Percentiles rank a stretch among this genome's conserved stretches.
These are phyloP conservation scores for Steinernema khuongi DNA, from an alignment of 1,140 invertebrate genomes.

Conservation along the genomic window DNA sequence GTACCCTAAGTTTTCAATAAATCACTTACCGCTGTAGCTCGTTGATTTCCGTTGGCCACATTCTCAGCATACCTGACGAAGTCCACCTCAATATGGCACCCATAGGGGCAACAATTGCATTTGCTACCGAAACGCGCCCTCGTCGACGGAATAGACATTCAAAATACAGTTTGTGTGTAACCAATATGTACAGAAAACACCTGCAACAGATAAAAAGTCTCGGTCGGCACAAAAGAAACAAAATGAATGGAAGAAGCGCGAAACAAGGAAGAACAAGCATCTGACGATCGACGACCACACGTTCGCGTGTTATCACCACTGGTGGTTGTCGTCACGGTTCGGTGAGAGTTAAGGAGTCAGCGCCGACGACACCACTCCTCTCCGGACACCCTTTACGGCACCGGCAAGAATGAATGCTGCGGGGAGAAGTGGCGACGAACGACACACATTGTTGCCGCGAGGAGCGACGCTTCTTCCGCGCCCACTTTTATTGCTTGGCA, in stretches of 20 bases:
- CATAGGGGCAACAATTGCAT: slow-evolving; percentile 62
- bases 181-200: slow-evolving; percentile 17
- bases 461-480: background rate
- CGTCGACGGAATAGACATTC: slow-evolving; percentile 2
- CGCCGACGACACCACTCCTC: background rate
- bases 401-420: background rate
- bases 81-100: slow-evolving; percentile 62
- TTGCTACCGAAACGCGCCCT: slow-evolving; percentile 3
- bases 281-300: background rate
- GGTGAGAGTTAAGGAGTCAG: background rate
- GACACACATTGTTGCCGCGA: background rate
- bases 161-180: background rate
- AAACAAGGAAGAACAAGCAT: background rate
- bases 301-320: no score
- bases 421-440: no score
- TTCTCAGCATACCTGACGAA: slow-evolving; percentile 60
- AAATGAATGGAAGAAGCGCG: background rate
- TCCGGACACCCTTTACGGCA: background rate
- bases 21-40: slow-evolving; percentile 20
- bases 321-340: no score
- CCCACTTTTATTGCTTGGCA: slow-evolving; percentile 12
- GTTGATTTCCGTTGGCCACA: slow-evolving; percentile 32
- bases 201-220: background rate
- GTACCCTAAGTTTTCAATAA: background rate
- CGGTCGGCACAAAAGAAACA: background rate